Percentiles rank a stretch among this genome's conserved stretches.
Evolutionary conservation across 2,888 invertebrate species (phyloP).

Genomic region (Argyresthia goedartella): DNA sequence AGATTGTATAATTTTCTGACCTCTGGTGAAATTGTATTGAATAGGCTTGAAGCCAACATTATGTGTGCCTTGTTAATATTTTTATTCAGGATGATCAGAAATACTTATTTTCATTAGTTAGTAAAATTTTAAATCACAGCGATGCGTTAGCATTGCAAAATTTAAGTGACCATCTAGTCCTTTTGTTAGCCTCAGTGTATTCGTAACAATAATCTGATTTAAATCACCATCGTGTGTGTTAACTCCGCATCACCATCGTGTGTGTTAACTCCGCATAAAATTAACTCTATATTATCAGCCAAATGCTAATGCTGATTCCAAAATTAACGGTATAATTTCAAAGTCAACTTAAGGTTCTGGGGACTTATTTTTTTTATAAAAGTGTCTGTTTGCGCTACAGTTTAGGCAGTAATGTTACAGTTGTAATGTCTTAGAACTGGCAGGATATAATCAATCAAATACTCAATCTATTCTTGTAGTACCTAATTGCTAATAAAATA

Average conservation of each 20-base stretch:
- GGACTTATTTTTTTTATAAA: too few relatives aligned
- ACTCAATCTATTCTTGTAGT: slow-evolving; percentile 26
- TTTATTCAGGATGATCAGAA: neutral
- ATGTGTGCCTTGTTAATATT: slow-evolving; percentile 36
- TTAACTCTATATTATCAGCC: too few relatives aligned
- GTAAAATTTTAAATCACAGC: neutral
- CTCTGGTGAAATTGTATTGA: slow-evolving; percentile 15
- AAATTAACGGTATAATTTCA: too few relatives aligned
- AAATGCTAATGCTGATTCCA: too few relatives aligned
- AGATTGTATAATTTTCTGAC: slow-evolving; percentile 40
- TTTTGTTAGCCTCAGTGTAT: slow-evolving; percentile 9
- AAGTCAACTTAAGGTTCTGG: too few relatives aligned
- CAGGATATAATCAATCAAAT: slow-evolving; percentile 16
- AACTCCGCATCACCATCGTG: too few relatives aligned
- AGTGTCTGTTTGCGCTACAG: too few relatives aligned
- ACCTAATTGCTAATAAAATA: slow-evolving; percentile 1
- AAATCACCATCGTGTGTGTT: too few relatives aligned
- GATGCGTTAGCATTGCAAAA: slow-evolving; percentile 23
- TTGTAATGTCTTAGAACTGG: neutral
- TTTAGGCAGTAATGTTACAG: too few relatives aligned
- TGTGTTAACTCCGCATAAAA: too few relatives aligned
- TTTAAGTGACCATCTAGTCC: slow-evolving; percentile 46
- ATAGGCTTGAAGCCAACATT: slow-evolving; percentile 51
- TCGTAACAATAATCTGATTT: too few relatives aligned
- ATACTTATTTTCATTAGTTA: neutral